Conservation (phyloP, 2,797 vertebrate genomes). For the Gallinago solitaria region DNA sequence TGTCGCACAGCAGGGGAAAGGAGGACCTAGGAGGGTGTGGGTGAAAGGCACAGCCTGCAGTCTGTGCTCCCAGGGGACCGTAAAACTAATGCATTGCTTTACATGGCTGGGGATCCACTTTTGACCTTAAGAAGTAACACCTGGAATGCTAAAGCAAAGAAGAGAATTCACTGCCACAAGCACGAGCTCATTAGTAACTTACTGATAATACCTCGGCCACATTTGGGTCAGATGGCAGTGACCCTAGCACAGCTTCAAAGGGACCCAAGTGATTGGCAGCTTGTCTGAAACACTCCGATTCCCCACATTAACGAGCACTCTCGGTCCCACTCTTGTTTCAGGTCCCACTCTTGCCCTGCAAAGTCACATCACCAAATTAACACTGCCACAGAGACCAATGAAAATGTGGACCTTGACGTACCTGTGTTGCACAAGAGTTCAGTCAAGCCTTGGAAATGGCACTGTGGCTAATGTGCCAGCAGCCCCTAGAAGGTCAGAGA, state of each 20-base stretch:
- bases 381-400: neutral
- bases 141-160: neutral
- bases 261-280: neutral
- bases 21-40: neutral
- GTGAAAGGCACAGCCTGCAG: neutral
- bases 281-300: neutral
- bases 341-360: neutral
- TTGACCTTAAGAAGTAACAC: neutral
- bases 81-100: neutral
- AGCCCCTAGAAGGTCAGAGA: neutral
- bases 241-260: neutral
- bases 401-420: neutral
- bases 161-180: neutral
- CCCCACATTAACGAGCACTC: neutral
- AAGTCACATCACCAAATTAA: neutral
- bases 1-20: fast-evolving
- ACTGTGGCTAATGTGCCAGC: neutral
- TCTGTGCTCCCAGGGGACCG: neutral
- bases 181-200: slow-evolving; percentile 38
- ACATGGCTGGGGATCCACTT: neutral
- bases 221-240: neutral
- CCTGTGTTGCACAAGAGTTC: neutral
- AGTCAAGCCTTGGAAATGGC: neutral
- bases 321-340: fast-evolving
- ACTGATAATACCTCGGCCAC: neutral